These are phyloP conservation scores for Pogonomyrmex barbatus DNA, from an alignment of 1,140 invertebrate species.

Conservation along the genomic window DNA sequence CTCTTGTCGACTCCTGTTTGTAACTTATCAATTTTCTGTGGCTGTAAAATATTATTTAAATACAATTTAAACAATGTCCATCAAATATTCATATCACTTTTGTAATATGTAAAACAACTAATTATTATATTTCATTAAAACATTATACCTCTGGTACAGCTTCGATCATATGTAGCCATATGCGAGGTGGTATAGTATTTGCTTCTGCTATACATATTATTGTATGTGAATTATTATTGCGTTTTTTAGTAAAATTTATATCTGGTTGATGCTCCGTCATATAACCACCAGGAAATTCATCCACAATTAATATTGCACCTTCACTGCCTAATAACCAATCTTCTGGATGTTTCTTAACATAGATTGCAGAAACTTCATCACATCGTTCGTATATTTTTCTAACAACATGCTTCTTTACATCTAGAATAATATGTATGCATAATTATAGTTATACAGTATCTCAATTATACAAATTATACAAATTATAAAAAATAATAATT, in stretches of 20 bases:
- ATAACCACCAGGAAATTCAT: constrained; percentile 86
- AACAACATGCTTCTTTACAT: constrained; percentile 84
- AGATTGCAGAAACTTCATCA: constrained; percentile 82
- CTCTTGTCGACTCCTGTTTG: constrained; percentile 57
- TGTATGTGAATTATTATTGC: constrained; percentile 84
- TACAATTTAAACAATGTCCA: neutral
- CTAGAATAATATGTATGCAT: constrained; percentile 74
- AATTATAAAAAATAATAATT: constrained; percentile 19
- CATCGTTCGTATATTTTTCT: constrained; percentile 85
- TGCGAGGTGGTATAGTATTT: constrained; percentile 81
- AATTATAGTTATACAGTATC: neutral
- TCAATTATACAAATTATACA: neutral
- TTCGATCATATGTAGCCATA: constrained; percentile 84
- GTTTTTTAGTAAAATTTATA: constrained; percentile 77
- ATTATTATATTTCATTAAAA: constrained; percentile 27
- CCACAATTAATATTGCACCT: constrained; percentile 84
- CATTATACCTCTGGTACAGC: constrained; percentile 79
- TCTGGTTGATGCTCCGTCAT: constrained; percentile 80
- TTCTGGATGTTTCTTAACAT: constrained; percentile 82
- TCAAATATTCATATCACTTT: neutral
- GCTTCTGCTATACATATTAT: constrained; percentile 86
- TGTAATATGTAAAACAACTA: constrained; percentile 1
- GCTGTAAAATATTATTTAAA: constrained; percentile 70
- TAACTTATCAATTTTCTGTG: constrained; percentile 67
- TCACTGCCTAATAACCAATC: constrained; percentile 84